Percentiles rank a stretch among this genome's conserved stretches.
Conservation (phyloP, 2,797 vertebrate species). For the Rhabdomys pumilio region DNA sequence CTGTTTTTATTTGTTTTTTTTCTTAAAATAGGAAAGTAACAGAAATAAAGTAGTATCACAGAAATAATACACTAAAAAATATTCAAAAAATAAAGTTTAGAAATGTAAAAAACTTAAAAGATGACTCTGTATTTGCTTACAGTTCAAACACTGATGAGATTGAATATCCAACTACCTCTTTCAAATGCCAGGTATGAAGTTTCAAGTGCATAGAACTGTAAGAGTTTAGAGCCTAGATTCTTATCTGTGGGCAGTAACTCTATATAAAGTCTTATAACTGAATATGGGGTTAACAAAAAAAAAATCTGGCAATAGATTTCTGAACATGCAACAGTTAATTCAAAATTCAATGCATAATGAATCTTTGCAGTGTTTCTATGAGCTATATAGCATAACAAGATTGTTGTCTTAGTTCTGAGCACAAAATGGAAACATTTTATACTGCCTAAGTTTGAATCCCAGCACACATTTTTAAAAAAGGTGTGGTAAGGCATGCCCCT, state of each 20-base stretch:
- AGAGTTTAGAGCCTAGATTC: background rate
- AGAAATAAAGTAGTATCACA: background rate
- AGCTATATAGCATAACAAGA: background rate
- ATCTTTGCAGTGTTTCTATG: background rate
- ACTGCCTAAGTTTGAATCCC: background rate
- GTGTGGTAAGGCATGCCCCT: background rate
- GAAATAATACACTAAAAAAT: background rate
- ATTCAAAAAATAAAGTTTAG: constrained; percentile 28
- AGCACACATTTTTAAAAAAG: background rate
- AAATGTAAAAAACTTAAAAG: background rate
- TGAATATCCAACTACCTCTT: background rate
- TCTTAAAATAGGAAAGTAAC: background rate
- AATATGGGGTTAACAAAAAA: background rate
- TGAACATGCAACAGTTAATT: background rate
- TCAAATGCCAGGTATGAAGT: background rate
- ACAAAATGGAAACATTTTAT: background rate
- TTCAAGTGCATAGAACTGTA: background rate
- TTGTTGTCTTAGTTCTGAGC: background rate
- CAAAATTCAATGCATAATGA: background rate
- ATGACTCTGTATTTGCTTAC: background rate
- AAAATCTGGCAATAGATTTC: background rate
- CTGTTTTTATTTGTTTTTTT: background rate
- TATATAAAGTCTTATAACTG: background rate
- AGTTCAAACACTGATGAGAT: constrained; percentile 10
- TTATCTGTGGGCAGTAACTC: background rate